phyloP scores from a whole-genome alignment of 2,888 invertebrate species.

The Phalera bucephala region DNA sequence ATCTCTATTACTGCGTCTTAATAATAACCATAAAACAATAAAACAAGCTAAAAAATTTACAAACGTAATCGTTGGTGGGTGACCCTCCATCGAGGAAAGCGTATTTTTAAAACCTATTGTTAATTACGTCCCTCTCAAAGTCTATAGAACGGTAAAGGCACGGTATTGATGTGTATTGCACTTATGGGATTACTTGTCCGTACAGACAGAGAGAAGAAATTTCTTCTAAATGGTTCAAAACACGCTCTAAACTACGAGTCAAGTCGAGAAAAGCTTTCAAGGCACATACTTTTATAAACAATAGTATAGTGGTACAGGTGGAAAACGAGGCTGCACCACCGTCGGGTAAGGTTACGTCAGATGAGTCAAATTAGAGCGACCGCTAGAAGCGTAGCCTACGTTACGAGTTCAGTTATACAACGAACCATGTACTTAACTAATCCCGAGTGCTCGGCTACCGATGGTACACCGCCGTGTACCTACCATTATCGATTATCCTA shows the following conservation, averaged over 20 bases:
- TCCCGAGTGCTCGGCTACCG: conserved; percentile 39
- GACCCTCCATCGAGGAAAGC: conserved; percentile 60
- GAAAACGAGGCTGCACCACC: conserved; percentile 56
- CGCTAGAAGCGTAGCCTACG: conserved; percentile 72
- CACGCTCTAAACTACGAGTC: conserved; percentile 77
- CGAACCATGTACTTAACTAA: conserved; percentile 35
- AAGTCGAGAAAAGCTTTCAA: conserved; percentile 81
- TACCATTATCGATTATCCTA: conserved; percentile 30
- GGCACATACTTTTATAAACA: conserved; percentile 83
- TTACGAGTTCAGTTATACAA: conserved; percentile 33
- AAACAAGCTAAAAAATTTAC: conserved; percentile 61
- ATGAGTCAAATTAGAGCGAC: conserved; percentile 66
- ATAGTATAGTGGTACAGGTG: conserved; percentile 66
- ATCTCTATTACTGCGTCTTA: conserved; percentile 50
- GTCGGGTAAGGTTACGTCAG: conserved; percentile 53
- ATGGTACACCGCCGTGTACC: conserved; percentile 17
- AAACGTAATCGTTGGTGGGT: conserved; percentile 65
- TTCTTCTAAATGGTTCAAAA: conserved; percentile 79
- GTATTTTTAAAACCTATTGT: conserved; percentile 77
- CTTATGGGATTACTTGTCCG: conserved; percentile 75
- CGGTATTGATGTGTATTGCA: conserved; percentile 83
- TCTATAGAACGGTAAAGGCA: conserved; percentile 83
- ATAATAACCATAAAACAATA: conserved; percentile 49
- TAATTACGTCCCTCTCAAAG: conserved; percentile 82
- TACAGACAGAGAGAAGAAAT: conserved; percentile 77